Evolutionary conservation across 2,888 invertebrate genomes (phyloP).

Genomic region (Agrilus cyanescens): DNA sequence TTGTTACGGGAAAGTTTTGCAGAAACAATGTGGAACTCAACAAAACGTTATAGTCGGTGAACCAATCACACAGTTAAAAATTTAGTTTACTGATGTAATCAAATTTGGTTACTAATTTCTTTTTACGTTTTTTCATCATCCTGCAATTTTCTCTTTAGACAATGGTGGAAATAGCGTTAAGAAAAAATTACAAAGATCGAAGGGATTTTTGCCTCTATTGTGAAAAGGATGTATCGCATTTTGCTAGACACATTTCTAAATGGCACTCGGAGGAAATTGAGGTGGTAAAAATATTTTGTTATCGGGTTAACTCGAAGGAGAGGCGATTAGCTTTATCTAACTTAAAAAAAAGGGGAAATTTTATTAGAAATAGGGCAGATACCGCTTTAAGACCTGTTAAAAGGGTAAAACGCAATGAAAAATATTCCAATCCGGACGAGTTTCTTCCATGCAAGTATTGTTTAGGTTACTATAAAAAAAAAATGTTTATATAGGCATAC

Average conservation of each 20-base stretch:
- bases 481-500: conserved; percentile 8
- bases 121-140: no score
- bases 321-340: conserved; percentile 7
- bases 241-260: conserved; percentile 3
- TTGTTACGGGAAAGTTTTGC: no score
- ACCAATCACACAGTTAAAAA: no score
- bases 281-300: not conserved
- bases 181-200: no score
- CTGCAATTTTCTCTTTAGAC: no score
- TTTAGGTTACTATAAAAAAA: conserved; percentile 10
- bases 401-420: conserved; percentile 2
- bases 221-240: conserved; percentile 6
- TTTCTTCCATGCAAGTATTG: conserved; percentile 9
- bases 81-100: no score
- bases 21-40: no score
- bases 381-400: conserved; percentile 8
- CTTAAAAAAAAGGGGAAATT: conserved; percentile 10
- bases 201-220: conserved; percentile 6
- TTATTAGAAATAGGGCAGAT: conserved; percentile 8
- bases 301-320: not conserved
- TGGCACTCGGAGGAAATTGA: conserved; percentile 5
- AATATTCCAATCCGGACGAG: conserved; percentile 1
- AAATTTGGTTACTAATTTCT: no score
- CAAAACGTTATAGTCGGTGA: no score
- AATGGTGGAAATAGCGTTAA: no score